Conservation (phyloP, 2,888 invertebrate genomes). For the Napeogenes inachia region DNA sequence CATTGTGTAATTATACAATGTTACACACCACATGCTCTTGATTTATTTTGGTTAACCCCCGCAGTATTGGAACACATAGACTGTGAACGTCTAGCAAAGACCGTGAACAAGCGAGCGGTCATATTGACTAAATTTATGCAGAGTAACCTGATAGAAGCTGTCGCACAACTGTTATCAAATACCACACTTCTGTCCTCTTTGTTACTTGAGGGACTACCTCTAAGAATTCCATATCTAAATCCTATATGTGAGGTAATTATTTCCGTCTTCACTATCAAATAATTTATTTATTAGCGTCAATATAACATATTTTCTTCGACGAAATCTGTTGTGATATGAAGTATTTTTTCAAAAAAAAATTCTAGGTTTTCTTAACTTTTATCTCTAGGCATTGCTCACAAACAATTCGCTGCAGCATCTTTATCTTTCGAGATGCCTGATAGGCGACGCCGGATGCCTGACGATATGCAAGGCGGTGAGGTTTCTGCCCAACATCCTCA, state of each 20-base stretch:
- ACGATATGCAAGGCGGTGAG: slow-evolving; percentile 82
- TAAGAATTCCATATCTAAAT: slow-evolving; percentile 81
- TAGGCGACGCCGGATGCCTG: slow-evolving; percentile 85
- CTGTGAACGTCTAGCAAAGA: slow-evolving; percentile 78
- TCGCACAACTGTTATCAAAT: slow-evolving; percentile 79
- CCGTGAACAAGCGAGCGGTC: slow-evolving; percentile 79
- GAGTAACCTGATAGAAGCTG: slow-evolving; percentile 80
- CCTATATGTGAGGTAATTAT: slow-evolving; percentile 74
- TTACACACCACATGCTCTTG: no score
- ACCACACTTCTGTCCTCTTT: slow-evolving; percentile 80
- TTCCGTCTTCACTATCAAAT: no score
- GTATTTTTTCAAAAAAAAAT: no score
- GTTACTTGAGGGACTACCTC: slow-evolving; percentile 83
- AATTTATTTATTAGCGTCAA: no score
- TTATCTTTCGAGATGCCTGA: slow-evolving; percentile 81
- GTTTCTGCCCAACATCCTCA: slow-evolving; percentile 81
- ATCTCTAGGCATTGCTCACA: slow-evolving; percentile 73
- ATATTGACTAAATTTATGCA: slow-evolving; percentile 84
- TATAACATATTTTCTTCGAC: no score
- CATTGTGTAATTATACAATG: background rate
- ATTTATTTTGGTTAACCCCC: no score
- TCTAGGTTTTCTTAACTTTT: background rate
- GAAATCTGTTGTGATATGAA: background rate
- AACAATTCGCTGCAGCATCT: slow-evolving; percentile 82
- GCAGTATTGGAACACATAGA: slow-evolving; percentile 73